Conservation (phyloP, 2,888 invertebrate genomes). For the Bellardia pandia region DNA sequence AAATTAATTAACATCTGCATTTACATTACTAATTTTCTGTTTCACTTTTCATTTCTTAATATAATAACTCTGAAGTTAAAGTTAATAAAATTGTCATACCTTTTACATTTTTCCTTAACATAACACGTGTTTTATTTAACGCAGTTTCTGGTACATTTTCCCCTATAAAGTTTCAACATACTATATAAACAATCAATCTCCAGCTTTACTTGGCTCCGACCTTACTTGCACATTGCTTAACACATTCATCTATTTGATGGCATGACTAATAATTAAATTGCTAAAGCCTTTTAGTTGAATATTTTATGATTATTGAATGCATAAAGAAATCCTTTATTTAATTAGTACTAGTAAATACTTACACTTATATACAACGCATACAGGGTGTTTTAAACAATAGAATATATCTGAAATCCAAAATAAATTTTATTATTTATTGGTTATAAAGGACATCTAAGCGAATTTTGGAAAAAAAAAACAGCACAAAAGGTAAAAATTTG, state of each 20-base stretch:
- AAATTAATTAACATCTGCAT: too few relatives aligned
- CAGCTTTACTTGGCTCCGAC: neutral
- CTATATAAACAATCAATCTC: neutral
- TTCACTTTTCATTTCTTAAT: too few relatives aligned
- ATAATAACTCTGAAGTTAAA: too few relatives aligned
- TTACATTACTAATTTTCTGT: too few relatives aligned
- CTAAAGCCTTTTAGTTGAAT: conserved; percentile 44
- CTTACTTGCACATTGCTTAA: neutral
- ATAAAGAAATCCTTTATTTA: conserved; percentile 66
- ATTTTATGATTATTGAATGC: conserved; percentile 55
- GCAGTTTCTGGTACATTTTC: too few relatives aligned
- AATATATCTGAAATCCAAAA: neutral
- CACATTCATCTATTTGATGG: conserved; percentile 21
- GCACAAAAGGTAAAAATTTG: neutral
- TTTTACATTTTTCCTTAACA: too few relatives aligned
- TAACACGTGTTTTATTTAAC: too few relatives aligned
- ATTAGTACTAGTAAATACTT: conserved; percentile 48
- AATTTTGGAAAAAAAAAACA: neutral
- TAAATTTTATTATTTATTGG: too few relatives aligned
- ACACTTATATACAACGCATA: conserved; percentile 1
- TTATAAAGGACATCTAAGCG: too few relatives aligned
- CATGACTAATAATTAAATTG: conserved; percentile 59
- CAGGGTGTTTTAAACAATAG: neutral
- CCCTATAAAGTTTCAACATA: neutral
- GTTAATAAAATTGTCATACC: too few relatives aligned